Evolutionary conservation across 2,113 vertebrate species (phyloP).

Genomic region (Ginglymostoma cirratum): DNA sequence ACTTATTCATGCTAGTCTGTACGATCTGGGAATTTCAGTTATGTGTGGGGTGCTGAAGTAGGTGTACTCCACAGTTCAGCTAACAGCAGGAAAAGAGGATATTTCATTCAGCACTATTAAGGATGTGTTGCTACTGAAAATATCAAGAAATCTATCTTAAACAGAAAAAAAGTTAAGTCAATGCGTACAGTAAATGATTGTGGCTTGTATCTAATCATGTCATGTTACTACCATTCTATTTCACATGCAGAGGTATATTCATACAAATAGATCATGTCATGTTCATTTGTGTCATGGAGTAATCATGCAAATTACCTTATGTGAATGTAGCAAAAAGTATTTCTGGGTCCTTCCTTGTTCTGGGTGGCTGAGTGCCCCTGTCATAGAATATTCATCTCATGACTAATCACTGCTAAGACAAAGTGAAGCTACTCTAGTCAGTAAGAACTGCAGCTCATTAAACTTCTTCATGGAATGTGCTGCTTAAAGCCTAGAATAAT

Average conservation of each 20-base stretch:
- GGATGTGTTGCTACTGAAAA: neutral
- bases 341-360: neutral
- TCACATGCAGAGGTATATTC: neutral
- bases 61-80: neutral
- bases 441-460: neutral
- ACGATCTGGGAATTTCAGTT: neutral
- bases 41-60: neutral
- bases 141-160: neutral
- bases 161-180: neutral
- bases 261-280: neutral
- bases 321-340: neutral
- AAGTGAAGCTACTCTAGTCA: neutral
- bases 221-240: neutral
- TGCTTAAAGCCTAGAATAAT: neutral
- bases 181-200: neutral
- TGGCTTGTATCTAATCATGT: neutral
- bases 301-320: neutral
- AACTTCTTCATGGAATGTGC: neutral
- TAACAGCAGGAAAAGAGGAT: neutral
- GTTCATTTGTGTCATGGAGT: neutral
- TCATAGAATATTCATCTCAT: neutral
- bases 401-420: neutral
- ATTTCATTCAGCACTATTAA: neutral
- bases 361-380: neutral
- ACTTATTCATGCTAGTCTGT: neutral